These are phyloP conservation scores for Alcedo atthis DNA, from an alignment of 2,797 vertebrate species.

Conservation along the genomic window DNA sequence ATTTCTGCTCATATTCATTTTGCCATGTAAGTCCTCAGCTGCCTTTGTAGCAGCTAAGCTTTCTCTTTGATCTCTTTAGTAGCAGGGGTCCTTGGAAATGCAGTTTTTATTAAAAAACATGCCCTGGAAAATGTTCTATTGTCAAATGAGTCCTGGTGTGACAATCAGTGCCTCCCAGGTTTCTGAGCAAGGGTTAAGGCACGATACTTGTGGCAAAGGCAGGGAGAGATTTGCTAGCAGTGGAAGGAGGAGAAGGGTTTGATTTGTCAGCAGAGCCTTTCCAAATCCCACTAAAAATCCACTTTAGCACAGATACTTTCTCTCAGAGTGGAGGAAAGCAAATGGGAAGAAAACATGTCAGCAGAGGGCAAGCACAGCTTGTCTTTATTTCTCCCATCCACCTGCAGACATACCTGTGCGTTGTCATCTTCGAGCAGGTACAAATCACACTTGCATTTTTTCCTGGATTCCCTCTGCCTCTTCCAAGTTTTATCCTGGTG, in stretches of 20 bases:
- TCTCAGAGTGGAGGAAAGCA: neutral
- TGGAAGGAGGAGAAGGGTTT: neutral
- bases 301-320: neutral
- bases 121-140: neutral
- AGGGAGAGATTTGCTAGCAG: neutral
- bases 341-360: accelerated
- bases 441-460: neutral
- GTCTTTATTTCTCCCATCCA: neutral
- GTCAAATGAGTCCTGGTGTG: neutral
- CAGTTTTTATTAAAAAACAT: slow-evolving; percentile 40
- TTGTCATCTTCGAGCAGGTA: neutral
- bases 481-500: neutral
- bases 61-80: slow-evolving; percentile 60
- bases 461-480: neutral
- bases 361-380: neutral
- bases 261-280: neutral
- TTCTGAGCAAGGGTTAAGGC: neutral
- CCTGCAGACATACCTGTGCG: neutral
- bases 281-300: neutral
- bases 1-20: slow-evolving; percentile 22
- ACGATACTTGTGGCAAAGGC: neutral
- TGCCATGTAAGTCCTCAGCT: neutral
- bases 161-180: neutral
- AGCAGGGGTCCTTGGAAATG: neutral
- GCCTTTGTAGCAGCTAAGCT: slow-evolving; percentile 10